phyloP scores from a whole-genome alignment of 2,888 invertebrate genomes.

The Drosophila hawaiiensis region DNA sequence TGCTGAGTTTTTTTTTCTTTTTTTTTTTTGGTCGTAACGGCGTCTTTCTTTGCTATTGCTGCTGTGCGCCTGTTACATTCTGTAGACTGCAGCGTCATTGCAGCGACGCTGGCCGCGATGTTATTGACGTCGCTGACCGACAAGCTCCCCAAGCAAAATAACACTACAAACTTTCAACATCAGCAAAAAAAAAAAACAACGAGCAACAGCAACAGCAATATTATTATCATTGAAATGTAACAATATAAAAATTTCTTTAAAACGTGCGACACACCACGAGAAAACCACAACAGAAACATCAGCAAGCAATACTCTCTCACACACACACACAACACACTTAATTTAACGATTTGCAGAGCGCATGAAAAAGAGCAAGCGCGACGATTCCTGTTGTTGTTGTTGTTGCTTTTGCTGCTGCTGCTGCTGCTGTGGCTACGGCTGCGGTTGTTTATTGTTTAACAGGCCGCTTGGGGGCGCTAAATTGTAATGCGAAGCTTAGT shows the following conservation, averaged over 20 bases:
- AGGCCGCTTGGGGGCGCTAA: conserved; percentile 77
- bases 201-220: conserved; percentile 22
- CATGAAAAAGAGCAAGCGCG: conserved; percentile 17
- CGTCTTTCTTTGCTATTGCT: conserved; percentile 39
- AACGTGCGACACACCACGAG: conserved; percentile 58
- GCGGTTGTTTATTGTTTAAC: conserved; percentile 68
- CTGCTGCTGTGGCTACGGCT: conserved; percentile 28
- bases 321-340: conserved; percentile 1
- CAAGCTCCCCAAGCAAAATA: conserved; percentile 24
- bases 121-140: conserved; percentile 18
- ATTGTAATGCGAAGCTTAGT: conserved; percentile 65
- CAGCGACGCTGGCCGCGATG: conserved; percentile 62
- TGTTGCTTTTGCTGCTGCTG: conserved; percentile 24
- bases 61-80: conserved; percentile 80
- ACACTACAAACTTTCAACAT: conserved; percentile 18
- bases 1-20: conserved; percentile 15
- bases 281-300: conserved; percentile 56
- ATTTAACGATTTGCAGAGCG: conserved; percentile 26
- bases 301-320: conserved; percentile 19
- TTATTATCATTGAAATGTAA: conserved; percentile 60
- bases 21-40: conserved; percentile 10
- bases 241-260: conserved; percentile 56
- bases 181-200: conserved; percentile 1
- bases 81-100: conserved; percentile 84
- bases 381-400: conserved; percentile 32